A percentile compares a stretch with the other conserved stretches of the same genome.
phyloP scores from a whole-genome alignment of 2,113 vertebrate species.

The Muntiacus reevesi region DNA sequence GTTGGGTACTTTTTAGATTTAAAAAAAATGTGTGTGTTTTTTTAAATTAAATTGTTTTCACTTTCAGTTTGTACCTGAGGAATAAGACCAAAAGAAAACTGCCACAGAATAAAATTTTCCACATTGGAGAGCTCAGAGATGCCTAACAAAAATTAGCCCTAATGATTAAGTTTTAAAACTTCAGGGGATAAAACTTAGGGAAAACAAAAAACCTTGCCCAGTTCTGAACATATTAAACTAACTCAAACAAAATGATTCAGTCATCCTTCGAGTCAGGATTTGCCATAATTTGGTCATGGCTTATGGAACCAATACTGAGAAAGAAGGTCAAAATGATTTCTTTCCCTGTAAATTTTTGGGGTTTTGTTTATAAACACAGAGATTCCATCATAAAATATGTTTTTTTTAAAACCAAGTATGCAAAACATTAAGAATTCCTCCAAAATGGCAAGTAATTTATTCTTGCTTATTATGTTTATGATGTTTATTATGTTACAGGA shows the following conservation, averaged over 20 bases:
- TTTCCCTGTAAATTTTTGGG: slow-evolving; percentile 55
- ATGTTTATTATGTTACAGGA: background rate
- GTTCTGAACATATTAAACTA: slow-evolving; percentile 14
- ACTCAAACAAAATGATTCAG: slow-evolving; percentile 49
- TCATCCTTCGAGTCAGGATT: background rate
- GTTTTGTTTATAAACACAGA: slow-evolving; percentile 65
- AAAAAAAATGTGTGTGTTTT: background rate
- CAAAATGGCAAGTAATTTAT: slow-evolving; percentile 49
- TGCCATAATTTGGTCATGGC: slow-evolving; percentile 34
- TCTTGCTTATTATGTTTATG: slow-evolving; percentile 45
- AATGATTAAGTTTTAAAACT: slow-evolving; percentile 20
- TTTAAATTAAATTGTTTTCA: background rate
- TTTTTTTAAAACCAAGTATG: background rate
- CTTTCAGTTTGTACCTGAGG: background rate
- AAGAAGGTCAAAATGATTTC: slow-evolving; percentile 65
- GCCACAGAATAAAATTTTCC: background rate
- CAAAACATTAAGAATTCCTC: slow-evolving; percentile 44
- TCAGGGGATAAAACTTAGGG: background rate
- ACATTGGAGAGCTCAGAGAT: background rate
- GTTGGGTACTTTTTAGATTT: background rate
- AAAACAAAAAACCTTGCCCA: background rate
- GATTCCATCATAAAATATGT: slow-evolving; percentile 56
- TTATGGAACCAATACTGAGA: slow-evolving; percentile 53
- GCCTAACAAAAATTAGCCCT: background rate
- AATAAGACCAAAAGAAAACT: background rate